A percentile compares a stretch with the other conserved stretches of the same genome.
Conservation (phyloP, 1,140 invertebrate species). For the Acromyrmex charruanus region DNA sequence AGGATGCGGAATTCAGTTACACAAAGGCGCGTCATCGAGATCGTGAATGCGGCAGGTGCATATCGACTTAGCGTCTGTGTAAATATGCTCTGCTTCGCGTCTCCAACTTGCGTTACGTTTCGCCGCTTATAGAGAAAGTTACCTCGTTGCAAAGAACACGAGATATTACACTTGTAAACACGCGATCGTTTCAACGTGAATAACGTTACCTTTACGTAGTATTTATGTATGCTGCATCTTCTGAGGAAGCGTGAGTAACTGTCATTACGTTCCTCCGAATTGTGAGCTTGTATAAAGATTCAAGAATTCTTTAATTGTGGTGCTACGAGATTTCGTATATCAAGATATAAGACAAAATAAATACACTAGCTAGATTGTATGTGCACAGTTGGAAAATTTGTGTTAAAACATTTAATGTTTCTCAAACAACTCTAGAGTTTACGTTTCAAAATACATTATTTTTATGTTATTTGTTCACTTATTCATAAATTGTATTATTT, state of each 20-base stretch:
- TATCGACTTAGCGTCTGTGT: conserved; percentile 73
- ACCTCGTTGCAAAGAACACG: not conserved
- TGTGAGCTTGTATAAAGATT: not conserved
- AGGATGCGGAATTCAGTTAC: conserved; percentile 60
- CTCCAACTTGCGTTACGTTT: conserved; percentile 33
- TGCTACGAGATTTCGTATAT: not conserved
- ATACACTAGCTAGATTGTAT: not conserved
- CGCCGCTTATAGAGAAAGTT: conserved; percentile 40
- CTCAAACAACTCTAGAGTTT: too few species aligned
- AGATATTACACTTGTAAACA: conserved; percentile 35
- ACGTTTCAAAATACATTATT: too few species aligned
- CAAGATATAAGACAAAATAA: not conserved
- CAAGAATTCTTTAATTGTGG: not conserved
- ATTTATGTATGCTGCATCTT: not conserved
- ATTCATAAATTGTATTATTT: too few species aligned
- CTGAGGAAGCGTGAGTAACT: conserved; percentile 8
- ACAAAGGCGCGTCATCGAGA: conserved; percentile 62
- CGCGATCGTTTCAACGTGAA: not conserved
- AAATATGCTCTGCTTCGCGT: conserved; percentile 66
- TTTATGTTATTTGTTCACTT: too few species aligned
- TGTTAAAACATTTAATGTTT: too few species aligned
- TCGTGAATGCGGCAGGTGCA: conserved; percentile 67
- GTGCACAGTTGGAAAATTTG: too few species aligned
- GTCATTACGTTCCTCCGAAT: not conserved
- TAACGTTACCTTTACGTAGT: not conserved